Percentiles rank a stretch among this genome's conserved stretches.
Conservation (phyloP, 1,140 invertebrate species). For the Ectropis grisescens region DNA sequence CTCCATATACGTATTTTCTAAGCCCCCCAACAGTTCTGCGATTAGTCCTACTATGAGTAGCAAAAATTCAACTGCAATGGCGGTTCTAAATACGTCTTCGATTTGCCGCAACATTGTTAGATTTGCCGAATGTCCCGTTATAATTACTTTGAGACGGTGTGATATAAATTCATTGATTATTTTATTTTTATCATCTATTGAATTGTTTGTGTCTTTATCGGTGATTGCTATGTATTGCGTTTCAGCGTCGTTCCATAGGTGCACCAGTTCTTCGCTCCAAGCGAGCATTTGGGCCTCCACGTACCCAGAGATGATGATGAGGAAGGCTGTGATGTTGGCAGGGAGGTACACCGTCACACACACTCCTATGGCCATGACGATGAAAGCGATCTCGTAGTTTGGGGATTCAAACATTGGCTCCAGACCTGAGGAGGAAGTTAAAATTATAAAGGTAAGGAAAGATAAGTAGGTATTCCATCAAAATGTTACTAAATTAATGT, state of each 20-base stretch:
- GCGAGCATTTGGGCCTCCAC: slow-evolving; percentile 30
- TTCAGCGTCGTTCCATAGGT: slow-evolving; percentile 28
- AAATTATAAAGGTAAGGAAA: slow-evolving; percentile 1
- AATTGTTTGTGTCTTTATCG: slow-evolving; percentile 1
- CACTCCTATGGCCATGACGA: slow-evolving; percentile 8
- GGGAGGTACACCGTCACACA: slow-evolving; percentile 15
- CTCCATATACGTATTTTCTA: slow-evolving; percentile 27
- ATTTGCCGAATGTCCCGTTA: too few species aligned
- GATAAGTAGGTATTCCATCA: slow-evolving; percentile 2
- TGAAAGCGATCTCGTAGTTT: slow-evolving; percentile 29
- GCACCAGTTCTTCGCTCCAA: slow-evolving; percentile 23
- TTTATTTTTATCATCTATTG: not conserved
- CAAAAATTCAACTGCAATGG: slow-evolving; percentile 21
- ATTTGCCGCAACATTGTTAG: not conserved
- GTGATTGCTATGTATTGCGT: slow-evolving; percentile 5
- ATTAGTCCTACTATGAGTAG: slow-evolving; percentile 17
- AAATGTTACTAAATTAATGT: slow-evolving; percentile 2
- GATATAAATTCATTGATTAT: too few species aligned
- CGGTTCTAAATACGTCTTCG: slow-evolving; percentile 13
- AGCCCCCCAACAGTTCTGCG: slow-evolving; percentile 25
- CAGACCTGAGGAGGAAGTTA: slow-evolving; percentile 17
- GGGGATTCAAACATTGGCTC: slow-evolving; percentile 30
- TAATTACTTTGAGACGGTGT: too few species aligned
- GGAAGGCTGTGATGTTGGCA: slow-evolving; percentile 21
- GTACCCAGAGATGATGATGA: slow-evolving; percentile 31